phyloP scores from a whole-genome alignment of 2,113 vertebrate species.

The Elephas maximus region DNA sequence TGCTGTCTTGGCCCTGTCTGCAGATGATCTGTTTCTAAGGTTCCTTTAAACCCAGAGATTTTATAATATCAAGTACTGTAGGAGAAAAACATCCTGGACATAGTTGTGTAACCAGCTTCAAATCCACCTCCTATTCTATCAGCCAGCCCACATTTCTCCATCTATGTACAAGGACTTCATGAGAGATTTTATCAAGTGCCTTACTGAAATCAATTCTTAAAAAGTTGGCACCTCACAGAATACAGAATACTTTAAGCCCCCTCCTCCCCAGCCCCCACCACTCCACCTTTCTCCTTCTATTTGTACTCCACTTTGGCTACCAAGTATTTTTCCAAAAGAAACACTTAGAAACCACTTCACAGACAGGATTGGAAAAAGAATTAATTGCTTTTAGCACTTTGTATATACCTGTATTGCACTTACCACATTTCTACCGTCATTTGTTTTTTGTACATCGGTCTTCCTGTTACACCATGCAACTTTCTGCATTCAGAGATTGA shows the following conservation, averaged over 20 bases:
- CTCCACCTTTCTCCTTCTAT: background rate
- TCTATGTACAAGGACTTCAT: slow-evolving; percentile 29
- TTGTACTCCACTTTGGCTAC: slow-evolving; percentile 44
- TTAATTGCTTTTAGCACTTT: slow-evolving; percentile 37
- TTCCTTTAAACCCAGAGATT: slow-evolving; percentile 55
- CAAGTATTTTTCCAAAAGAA: slow-evolving; percentile 61
- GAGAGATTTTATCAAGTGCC: slow-evolving; percentile 64
- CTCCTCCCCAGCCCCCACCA: no score
- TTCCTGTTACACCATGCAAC: background rate
- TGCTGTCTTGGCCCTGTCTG: no score
- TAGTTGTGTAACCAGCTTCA: slow-evolving; percentile 41
- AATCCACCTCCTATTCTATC: slow-evolving; percentile 29
- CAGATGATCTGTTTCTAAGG: slow-evolving; percentile 45
- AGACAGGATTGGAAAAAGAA: slow-evolving; percentile 37
- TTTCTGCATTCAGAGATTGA: slow-evolving; percentile 48
- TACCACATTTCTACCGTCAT: background rate
- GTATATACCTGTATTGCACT: background rate
- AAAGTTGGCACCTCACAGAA: slow-evolving; percentile 37
- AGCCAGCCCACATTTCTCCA: slow-evolving; percentile 53
- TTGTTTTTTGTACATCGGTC: background rate
- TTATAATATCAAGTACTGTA: slow-evolving; percentile 48
- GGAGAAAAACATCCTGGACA: slow-evolving; percentile 41
- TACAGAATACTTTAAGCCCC: slow-evolving; percentile 44
- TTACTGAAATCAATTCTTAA: slow-evolving; percentile 66
- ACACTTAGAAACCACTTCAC: slow-evolving; percentile 57